Conservation (phyloP, 1,140 invertebrate genomes). For the Drosophila bocki region DNA sequence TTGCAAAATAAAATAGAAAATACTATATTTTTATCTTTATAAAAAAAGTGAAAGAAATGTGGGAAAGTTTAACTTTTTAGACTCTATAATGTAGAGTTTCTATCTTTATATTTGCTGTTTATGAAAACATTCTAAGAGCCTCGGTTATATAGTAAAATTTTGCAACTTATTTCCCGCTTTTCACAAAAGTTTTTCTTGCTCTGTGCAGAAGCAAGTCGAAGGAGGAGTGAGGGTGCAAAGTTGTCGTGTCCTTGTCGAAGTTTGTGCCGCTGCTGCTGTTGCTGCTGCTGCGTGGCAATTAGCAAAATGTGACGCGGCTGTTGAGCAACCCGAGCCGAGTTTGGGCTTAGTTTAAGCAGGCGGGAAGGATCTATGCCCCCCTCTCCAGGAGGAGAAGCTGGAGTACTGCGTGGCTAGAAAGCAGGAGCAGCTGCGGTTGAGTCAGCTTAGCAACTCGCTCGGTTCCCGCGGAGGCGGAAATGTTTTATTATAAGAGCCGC, state of each 20-base stretch:
- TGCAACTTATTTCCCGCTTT: background rate
- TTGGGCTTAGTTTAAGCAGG: constrained; percentile 51
- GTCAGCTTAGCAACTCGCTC: constrained; percentile 33
- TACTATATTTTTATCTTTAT: no score
- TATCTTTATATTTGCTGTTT: background rate
- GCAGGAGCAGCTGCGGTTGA: constrained; percentile 20
- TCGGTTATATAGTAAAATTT: background rate
- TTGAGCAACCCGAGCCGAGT: constrained; percentile 55
- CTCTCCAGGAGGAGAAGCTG: background rate
- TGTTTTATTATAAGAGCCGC: constrained; percentile 38
- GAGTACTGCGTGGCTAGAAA: background rate
- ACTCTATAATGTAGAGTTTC: no score
- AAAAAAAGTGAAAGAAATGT: no score
- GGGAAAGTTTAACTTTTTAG: no score
- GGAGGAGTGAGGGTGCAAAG: constrained; percentile 43
- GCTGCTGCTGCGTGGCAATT: constrained; percentile 50
- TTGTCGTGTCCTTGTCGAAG: constrained; percentile 60
- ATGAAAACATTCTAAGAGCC: background rate
- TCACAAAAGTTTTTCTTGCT: background rate
- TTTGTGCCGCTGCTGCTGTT: constrained; percentile 30
- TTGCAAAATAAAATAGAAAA: no score
- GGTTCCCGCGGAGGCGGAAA: constrained; percentile 39
- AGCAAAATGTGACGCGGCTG: constrained; percentile 62
- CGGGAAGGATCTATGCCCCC: background rate
- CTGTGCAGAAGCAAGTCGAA: constrained; percentile 11